Base-by-base conservation (phyloP, 1,140 invertebrate species). In the Hycleus phaleratus region DNA sequence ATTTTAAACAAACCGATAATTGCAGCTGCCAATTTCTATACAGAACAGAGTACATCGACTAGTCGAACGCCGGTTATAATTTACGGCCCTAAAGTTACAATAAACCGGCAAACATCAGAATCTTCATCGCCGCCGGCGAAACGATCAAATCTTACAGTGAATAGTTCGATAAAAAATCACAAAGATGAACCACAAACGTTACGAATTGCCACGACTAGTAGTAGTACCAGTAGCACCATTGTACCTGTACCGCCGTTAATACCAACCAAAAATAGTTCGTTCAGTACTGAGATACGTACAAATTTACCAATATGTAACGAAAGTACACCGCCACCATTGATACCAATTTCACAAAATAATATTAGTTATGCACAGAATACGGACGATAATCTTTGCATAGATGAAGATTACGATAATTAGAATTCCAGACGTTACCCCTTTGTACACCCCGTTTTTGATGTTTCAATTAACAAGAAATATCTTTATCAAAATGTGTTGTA, bases 391-490 rank as follows among this genome's bases (percentile, higher is more conserved):
- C 63, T 74, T 40, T 72, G 65, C 60, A 74, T 73, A 56, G 72
- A 74, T 63, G 72, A 74, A 62, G 72, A 74, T 64, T 74, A 74
- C 58, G 72, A 74, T 66, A 73, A 73, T 56, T 73, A 18, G 18
- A 18, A 18, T 18, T 18, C 18, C 1, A 18, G 58, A 62, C 38
- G 8, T 18, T 3, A 10, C 11, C 40, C 10, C 4, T 11, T 42
- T 42, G 32, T 32, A 32, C 7, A 18, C 18, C 18, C 18, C 18
- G 18, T 18, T 18, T 18, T 18, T 18, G 18, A n/a, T 32, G 4
- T 32, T 32, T 32, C 32, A 32, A 32, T 32, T 3, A 32, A 53
- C 9, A 25, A 47, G n/a, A 18, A 53, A 38, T 39, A 43, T 53
- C 10, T 24, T 59, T 53, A 53, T 42, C 46, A 46, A 59, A 59